phyloP scores from a whole-genome alignment of 1,140 invertebrate species.

The Leptinotarsa lineolata region DNA sequence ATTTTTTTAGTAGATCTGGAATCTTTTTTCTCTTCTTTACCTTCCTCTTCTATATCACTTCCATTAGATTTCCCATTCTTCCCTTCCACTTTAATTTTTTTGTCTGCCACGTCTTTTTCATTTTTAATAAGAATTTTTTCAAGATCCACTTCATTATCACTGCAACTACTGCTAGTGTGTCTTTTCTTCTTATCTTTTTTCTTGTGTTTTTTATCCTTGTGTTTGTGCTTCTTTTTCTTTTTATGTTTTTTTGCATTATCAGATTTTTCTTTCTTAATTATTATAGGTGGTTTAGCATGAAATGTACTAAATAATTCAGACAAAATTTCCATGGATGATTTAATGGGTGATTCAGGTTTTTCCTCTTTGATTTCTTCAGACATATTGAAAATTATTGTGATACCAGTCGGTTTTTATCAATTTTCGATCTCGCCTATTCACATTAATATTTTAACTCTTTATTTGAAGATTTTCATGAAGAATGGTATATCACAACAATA shows the following conservation, averaged over 20 bases:
- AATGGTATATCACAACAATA: too few relatives aligned
- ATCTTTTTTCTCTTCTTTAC: slow-evolving; percentile 42
- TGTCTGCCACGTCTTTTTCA: slow-evolving; percentile 45
- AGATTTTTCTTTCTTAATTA: slow-evolving; percentile 63
- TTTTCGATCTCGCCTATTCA: too few relatives aligned
- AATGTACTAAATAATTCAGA: slow-evolving; percentile 78
- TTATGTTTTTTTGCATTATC: slow-evolving; percentile 61
- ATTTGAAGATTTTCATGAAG: too few relatives aligned
- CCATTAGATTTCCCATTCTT: slow-evolving; percentile 22
- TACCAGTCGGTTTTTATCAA: too few relatives aligned
- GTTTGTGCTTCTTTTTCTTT: slow-evolving; percentile 63
- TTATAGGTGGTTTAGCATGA: slow-evolving; percentile 65
- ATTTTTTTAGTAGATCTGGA: slow-evolving; percentile 51
- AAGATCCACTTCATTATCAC: slow-evolving; percentile 47
- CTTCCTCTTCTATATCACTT: slow-evolving; percentile 14
- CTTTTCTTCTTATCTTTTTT: slow-evolving; percentile 57
- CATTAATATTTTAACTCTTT: too few relatives aligned
- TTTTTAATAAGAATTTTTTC: slow-evolving; percentile 50
- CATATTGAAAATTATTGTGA: not conserved
- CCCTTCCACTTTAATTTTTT: slow-evolving; percentile 43
- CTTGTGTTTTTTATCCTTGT: slow-evolving; percentile 58
- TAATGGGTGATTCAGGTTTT: slow-evolving; percentile 27
- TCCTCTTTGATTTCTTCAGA: slow-evolving; percentile 6
- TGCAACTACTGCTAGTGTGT: slow-evolving; percentile 42
- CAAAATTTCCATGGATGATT: slow-evolving; percentile 75